Base-by-base conservation (phyloP, 2,888 invertebrate genomes). In the Synergus japonicus region DNA sequence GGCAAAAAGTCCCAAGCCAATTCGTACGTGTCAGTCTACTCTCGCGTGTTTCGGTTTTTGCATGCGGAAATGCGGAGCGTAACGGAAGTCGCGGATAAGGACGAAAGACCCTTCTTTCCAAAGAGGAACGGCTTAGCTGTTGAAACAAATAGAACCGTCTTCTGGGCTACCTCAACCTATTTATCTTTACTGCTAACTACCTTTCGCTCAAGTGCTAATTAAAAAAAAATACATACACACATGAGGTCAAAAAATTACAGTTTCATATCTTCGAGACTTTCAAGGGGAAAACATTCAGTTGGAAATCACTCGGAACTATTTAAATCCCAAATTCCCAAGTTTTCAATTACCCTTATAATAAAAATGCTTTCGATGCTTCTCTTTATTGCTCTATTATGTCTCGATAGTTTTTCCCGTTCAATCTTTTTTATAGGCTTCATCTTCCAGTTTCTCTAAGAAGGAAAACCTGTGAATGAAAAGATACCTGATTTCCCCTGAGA, bases 401-500 rank as follows among this genome's bases (percentile, higher is more conserved):
- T 60, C 3, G 10, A 60, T 12, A 60, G 18, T 60, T 13, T 22
- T 22, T 60, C 54, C n/a, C 46, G 9, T 66, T 43, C 29, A n/a
- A 7, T 22, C 9, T 49, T 69, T 49, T 44, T 67, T 43, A 69
- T 73, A 73, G 73, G 37, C 29, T 73, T 73, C 54, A 73, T n/a
- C 73, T 54, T 54, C 37, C n/a, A 73, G 73, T 18, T 49, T 73
- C n/a, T 54, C 15, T 15, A 41, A 37, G 78, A 65, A 22, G 76
- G 73, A 84, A 83, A 83, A 81, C 81, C 82, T 82, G 73, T 80
- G 84, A 84, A 85, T 83, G 85, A 83, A 84, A 82, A 82, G 81
- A 84, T 84, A 81, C 84, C 83, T 88, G 90, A 90, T 90, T 90
- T 90, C 90, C 90, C 90, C 84, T 77, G 88, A 88, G 90, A 86